Evolutionary conservation across 92 coral and sea anemone species (phyloP), one percentile per base, ranked within the genome.

Genomic region (Actinostola sp.): DNA sequence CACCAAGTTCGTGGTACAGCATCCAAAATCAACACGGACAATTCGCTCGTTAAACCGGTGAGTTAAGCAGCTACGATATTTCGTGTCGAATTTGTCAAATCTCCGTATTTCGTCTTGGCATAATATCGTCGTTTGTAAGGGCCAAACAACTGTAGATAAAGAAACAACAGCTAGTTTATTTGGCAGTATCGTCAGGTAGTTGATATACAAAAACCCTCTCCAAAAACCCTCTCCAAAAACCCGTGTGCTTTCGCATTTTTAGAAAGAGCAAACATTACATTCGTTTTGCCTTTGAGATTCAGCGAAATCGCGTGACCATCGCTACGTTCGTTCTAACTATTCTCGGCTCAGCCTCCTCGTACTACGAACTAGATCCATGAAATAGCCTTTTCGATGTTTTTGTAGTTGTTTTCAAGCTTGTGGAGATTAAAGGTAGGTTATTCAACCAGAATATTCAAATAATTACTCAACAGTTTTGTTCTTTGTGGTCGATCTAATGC

Each of bases 401-500:
- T 1, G 13, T 9, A 20, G 50, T 0, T 38, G 19, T n/a, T 63
- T 5, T 2, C 15, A 32, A 34, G 69, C 27, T 36, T 63, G 34
- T 3, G 13, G 41, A 33, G 15, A 7, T 34, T 36, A n/a, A 19
- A 33, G 27, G 69, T 23, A n/a, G 50, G 20, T 7, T 27, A 20
- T 25, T 43, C 13, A 61, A 34, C 13, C 17, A 32, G 57, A 75
- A 75, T 63, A 63, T 75, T 63, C 63, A 31, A 23, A 75, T 63
- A 75, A 63, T 74, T 27, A 35, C 35, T 24, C 50, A 42, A 13
- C 14, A 59, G 70, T 73, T 73, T 59, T 10, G 56, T 73, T 32
- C 67, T 42, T 73, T 73, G 79, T 73, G 78, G 81, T 80, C 82
- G 82, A 67, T 34, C 92, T 90, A 69, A 90, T 90, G 65, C 97